Conservation (phyloP, 2,888 invertebrate species). For the Troilus luridus region DNA sequence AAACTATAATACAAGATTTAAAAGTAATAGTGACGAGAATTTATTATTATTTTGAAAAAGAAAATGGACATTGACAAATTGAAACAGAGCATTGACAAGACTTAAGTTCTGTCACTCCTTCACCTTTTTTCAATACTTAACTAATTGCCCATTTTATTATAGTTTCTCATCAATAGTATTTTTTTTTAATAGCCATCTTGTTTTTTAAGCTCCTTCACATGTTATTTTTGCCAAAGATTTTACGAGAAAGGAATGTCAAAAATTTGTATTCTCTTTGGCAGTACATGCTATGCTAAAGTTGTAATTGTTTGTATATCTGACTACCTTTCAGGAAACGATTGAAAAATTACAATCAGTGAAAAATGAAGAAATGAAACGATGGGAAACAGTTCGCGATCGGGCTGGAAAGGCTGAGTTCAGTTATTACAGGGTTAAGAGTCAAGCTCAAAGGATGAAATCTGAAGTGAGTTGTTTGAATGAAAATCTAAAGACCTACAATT, state of each 20-base stretch:
- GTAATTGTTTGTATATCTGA: background rate
- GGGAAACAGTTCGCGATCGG: conserved; percentile 14
- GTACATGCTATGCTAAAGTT: background rate
- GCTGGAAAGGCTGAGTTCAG: conserved; percentile 46
- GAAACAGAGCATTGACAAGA: background rate
- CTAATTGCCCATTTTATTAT: too few relatives aligned
- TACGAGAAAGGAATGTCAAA: background rate
- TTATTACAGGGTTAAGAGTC: conserved; percentile 42
- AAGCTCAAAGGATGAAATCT: conserved; percentile 29
- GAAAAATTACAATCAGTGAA: conserved; percentile 23
- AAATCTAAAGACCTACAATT: background rate
- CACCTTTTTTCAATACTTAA: too few relatives aligned
- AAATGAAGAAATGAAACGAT: conserved; percentile 28
- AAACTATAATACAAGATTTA: too few relatives aligned
- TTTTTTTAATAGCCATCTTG: background rate
- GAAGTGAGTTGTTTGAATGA: conserved; percentile 44
- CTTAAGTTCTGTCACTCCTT: too few relatives aligned
- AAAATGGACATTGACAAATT: background rate
- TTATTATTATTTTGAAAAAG: background rate
- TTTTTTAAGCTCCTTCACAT: background rate
- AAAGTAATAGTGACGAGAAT: background rate
- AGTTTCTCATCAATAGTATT: too few relatives aligned
- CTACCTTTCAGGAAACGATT: background rate
- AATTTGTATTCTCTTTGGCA: background rate
- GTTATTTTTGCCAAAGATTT: too few relatives aligned